Evolutionary conservation across 2,797 vertebrate genomes (phyloP).

Genomic region (Glyptemys insculpta): DNA sequence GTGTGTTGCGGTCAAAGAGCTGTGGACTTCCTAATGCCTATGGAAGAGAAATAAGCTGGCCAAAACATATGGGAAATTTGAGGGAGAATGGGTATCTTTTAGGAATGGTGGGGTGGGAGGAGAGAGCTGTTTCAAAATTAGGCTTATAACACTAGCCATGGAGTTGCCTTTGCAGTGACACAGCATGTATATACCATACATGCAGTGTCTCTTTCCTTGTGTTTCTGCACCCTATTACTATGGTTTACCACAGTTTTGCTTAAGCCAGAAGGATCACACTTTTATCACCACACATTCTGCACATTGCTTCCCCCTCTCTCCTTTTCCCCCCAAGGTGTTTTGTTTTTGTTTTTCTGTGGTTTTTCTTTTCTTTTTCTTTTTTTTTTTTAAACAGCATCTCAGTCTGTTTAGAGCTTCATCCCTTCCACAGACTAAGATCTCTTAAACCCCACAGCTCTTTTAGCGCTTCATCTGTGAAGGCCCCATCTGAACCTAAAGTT

Average conservation of each 20-base stretch:
- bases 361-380: neutral
- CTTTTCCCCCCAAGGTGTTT: conserved; percentile 32
- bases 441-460: neutral
- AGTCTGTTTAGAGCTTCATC: conserved; percentile 20
- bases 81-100: neutral
- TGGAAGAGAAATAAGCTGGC: neutral
- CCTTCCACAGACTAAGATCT: neutral
- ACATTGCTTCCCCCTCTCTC: conserved; percentile 45
- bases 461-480: neutral
- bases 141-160: neutral
- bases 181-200: neutral
- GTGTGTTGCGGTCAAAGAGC: neutral
- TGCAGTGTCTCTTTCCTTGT: neutral
- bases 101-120: neutral
- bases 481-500: neutral
- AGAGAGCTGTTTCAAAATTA: neutral
- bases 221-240: neutral
- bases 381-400: conserved; percentile 5
- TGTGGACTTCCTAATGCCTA: neutral
- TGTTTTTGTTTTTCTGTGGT: neutral
- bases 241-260: neutral
- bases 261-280: conserved; percentile 30
- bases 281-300: conserved; percentile 27
- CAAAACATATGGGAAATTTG: neutral
- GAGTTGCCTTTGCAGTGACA: neutral